Evolutionary conservation across 2,113 vertebrate species (phyloP).

Genomic region (Scalopus aquaticus): DNA sequence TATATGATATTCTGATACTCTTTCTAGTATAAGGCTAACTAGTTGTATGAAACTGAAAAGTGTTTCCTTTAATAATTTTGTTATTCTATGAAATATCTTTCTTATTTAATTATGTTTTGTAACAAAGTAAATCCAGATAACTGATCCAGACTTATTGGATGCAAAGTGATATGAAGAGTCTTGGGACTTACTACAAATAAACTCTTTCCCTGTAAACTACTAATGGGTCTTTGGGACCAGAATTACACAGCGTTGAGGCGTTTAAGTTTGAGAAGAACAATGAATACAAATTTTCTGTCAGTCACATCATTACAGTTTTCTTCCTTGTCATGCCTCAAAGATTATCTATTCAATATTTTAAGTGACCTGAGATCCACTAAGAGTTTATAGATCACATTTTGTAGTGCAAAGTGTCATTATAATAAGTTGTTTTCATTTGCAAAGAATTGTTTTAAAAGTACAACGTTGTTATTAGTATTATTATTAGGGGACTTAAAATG

Average conservation of each 20-base stretch:
- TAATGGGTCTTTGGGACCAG: neutral
- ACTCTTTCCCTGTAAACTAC: neutral
- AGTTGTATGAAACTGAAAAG: neutral
- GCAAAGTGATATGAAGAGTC: neutral
- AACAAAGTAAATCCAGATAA: neutral
- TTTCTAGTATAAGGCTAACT: neutral
- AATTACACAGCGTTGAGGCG: neutral
- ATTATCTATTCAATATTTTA: slow-evolving; percentile 2
- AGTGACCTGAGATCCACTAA: neutral
- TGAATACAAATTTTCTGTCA: neutral
- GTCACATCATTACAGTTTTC: neutral
- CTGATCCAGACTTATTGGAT: neutral
- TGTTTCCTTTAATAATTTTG: slow-evolving; percentile 5
- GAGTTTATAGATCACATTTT: neutral
- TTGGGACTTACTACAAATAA: neutral
- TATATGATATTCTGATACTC: neutral
- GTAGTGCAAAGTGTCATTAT: neutral
- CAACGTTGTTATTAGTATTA: neutral
- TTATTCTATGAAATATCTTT: neutral
- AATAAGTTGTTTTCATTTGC: neutral
- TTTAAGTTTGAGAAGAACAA: neutral
- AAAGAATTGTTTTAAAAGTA: neutral
- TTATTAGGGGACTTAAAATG: neutral
- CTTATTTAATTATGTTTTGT: neutral
- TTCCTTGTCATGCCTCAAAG: neutral